Evolutionary conservation across 2,113 vertebrate genomes (phyloP), one percentile per base, ranked within the genome.

Genomic region (Proterorhinus semilunaris): DNA sequence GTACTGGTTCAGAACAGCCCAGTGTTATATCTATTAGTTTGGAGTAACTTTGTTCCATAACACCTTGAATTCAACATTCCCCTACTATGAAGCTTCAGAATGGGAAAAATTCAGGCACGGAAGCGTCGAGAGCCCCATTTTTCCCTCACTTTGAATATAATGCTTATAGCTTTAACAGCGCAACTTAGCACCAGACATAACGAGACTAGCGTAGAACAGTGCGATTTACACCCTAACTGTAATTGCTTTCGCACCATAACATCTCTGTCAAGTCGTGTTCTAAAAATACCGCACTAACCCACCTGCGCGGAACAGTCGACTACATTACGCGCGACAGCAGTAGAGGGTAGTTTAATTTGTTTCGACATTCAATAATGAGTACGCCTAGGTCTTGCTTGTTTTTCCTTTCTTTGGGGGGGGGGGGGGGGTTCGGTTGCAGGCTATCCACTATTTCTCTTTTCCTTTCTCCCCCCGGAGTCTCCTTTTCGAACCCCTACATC

Each of bases 361-460:
- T 58, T 8, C 71, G 70, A 74, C 71, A 12, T 50, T 5, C 27
- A 54, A 68, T 21, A 12, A 48, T 8, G 50, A 53, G 43, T 21
- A 67, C 74, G 72, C 71, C 2, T 51, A 36, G 42, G 21, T 67
- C 51, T 55, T 8, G 59, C 6, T 75, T 36, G 36, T 66, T 68
- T 74, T 17, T 42, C 55, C 27, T 36, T 58, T 77, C 55, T 62
- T 74, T 61, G 16, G 10, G 6, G 27, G 11, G 13, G 1, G 72
- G 57, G 16, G 10, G 6, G 44, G 12, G 50, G 68, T 48, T 59
- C 27, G 43, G 6, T 13, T 68, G 69, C 51, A 61, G 55, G 72
- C 21, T 21, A 62, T 63, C 8, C 7, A 53, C 71, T 46, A 81
- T 78, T 89, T 69, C 85, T 87, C 79, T 68, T 55, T 55, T 3